Evolutionary conservation across 2,113 vertebrate genomes (phyloP), one percentile per base, ranked within the genome.

Genomic region (Tenrec ecaudatus): DNA sequence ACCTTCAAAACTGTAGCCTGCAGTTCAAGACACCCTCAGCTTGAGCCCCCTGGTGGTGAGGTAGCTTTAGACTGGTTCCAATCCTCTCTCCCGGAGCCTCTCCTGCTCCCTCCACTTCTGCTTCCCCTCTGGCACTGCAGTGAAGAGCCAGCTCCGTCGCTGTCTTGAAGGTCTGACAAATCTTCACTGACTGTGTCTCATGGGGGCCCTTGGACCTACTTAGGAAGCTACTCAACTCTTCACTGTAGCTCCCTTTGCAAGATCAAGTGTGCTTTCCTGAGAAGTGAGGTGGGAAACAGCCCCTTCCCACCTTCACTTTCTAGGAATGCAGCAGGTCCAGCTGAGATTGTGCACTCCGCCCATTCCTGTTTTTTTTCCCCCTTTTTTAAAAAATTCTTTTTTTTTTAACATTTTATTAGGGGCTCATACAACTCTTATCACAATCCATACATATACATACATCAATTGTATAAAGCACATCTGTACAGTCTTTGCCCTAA

Each of bases 131-230:
- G 58, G 38, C 38, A 33, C 8, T 66, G 22, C 16, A 17, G 60
- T 5, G 4, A 19, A 14, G 16, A 17, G 60, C 22, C 3, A 4
- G n/a, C n/a, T n/a, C n/a, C n/a, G n/a, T n/a, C n/a, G n/a, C n/a
- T n/a, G n/a, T n/a, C n/a, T n/a, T n/a, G n/a, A n/a, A n/a, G n/a
- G n/a, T 62, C 60, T 47, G 58, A 29, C 68, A 33, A 22, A 4
- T 82, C 16, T 73, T 57, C 33, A 7, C 68, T 12, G 5, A 27
- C 19, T 77, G 38, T 29, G 20, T 60, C 23, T 38, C 47, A 20
- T 29, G 23, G 23, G 16, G 3, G 47, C 25, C 33, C 43, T 71
- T 53, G 16, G 1, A 14, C 3, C 9, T 47, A 53, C 38, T 71
- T 53, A 23, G 53, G 69, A 58, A 29, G 4, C 47, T 86, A 47